Percentiles rank a stretch among this genome's conserved stretches.
Conservation (phyloP, 2,888 invertebrate genomes). For the Amphipoea lucens region DNA sequence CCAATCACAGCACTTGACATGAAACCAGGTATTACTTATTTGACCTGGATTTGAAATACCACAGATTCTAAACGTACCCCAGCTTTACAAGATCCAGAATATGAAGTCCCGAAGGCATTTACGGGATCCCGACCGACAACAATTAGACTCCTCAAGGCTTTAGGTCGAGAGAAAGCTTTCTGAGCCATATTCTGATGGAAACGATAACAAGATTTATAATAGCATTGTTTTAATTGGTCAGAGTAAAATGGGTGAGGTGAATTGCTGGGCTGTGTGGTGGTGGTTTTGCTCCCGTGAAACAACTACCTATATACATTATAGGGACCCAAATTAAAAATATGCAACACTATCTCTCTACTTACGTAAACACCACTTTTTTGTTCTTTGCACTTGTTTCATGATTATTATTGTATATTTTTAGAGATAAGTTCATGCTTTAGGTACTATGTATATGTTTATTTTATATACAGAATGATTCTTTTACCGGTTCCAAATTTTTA, state of each 20-base stretch:
- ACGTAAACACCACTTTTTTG: too few species aligned
- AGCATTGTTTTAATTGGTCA: constrained; percentile 58
- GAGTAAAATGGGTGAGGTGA: neutral
- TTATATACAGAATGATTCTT: too few species aligned
- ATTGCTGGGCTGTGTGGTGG: neutral
- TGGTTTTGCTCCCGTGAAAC: neutral
- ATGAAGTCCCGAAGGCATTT: constrained; percentile 47
- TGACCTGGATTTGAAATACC: constrained; percentile 17
- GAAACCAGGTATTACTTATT: neutral
- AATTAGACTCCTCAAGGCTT: constrained; percentile 45
- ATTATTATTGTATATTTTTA: too few species aligned
- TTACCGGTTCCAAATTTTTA: too few species aligned
- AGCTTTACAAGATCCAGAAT: constrained; percentile 31
- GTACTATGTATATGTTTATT: too few species aligned
- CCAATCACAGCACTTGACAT: neutral
- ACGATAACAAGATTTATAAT: constrained; percentile 60
- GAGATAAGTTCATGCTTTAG: too few species aligned
- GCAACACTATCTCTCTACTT: too few species aligned
- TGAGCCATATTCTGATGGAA: constrained; percentile 42
- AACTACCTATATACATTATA: neutral
- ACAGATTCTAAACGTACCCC: neutral
- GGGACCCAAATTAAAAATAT: too few species aligned
- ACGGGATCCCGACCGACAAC: constrained; percentile 50
- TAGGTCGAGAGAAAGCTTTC: constrained; percentile 60
- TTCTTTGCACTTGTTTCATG: too few species aligned